Percentiles rank a stretch among this genome's conserved stretches.
Evolutionary conservation across 2,888 invertebrate genomes (phyloP).

Genomic region (Hirtodrosophila alboralis): DNA sequence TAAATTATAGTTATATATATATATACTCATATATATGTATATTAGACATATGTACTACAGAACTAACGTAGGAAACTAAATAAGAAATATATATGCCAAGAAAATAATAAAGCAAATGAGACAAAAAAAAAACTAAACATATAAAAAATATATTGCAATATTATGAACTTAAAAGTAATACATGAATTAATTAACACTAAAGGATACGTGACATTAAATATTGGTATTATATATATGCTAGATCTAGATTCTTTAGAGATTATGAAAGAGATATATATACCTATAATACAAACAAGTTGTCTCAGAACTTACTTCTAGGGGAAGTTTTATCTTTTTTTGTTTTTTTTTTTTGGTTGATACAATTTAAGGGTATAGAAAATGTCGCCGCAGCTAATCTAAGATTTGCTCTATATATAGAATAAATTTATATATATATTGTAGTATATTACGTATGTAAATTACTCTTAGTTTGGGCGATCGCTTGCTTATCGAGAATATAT

Average conservation of each 20-base stretch:
- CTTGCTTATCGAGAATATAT: conserved; percentile 26
- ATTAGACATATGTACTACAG: conserved; percentile 31
- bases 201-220: conserved; percentile 25
- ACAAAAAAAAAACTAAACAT: conserved; percentile 43
- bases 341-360: conserved; percentile 4
- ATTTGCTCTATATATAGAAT: conserved; percentile 19
- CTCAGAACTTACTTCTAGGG: conserved; percentile 49
- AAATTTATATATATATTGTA: conserved; percentile 12
- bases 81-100: conserved; percentile 34
- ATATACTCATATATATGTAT: conserved; percentile 10
- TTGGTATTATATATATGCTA: conserved; percentile 36
- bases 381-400: conserved; percentile 38
- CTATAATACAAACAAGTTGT: conserved; percentile 18
- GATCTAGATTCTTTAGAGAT: conserved; percentile 15
- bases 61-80: conserved; percentile 31
- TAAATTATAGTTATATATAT: conserved; percentile 19
- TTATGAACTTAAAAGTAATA: conserved; percentile 20
- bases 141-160: conserved; percentile 19
- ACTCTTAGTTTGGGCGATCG: conserved; percentile 22
- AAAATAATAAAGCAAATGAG: conserved; percentile 52
- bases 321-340: conserved; percentile 16
- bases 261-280: conserved; percentile 12
- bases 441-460: conserved; percentile 17
- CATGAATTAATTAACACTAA: conserved; percentile 27
- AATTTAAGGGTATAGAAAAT: conserved; percentile 11